Evolutionary conservation across 2,113 vertebrate genomes (phyloP).

Genomic region (Stegastes partitus): DNA sequence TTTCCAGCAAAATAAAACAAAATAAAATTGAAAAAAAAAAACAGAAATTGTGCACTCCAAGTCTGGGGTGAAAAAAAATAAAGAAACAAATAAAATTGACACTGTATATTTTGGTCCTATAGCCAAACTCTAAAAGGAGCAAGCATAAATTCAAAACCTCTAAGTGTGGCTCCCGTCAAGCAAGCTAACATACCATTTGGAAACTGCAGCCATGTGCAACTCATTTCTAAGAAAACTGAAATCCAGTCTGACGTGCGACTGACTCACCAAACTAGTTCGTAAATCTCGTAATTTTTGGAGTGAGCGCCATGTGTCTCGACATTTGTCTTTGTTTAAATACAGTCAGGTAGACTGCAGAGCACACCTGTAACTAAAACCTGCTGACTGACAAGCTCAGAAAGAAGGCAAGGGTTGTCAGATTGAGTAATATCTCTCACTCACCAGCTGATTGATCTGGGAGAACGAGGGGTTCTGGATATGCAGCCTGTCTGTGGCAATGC

Average conservation of each 20-base stretch:
- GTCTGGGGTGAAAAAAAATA: neutral
- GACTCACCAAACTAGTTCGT: conserved; percentile 66
- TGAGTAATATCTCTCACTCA: conserved; percentile 76
- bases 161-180: neutral
- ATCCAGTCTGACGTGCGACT: conserved; percentile 52
- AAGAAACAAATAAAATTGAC: neutral
- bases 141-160: neutral
- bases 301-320: rapidly evolving
- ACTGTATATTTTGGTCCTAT: neutral
- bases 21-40: neutral
- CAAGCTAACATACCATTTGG: conserved; percentile 5
- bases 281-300: conserved; percentile 31
- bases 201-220: conserved; percentile 14
- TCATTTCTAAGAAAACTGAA: conserved; percentile 35
- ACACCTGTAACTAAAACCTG: neutral
- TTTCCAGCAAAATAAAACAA: too few species aligned
- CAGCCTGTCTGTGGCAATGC: conserved; percentile 95
- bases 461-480: conserved; percentile 98
- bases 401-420: neutral
- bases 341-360: neutral
- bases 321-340: conserved; percentile 16
- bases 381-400: conserved; percentile 7
- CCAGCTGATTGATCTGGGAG: conserved; percentile 99
- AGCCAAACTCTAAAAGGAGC: neutral
- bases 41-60: neutral